phyloP scores from a whole-genome alignment of 2,888 invertebrate genomes.

The Tetheella fluctuosa region DNA sequence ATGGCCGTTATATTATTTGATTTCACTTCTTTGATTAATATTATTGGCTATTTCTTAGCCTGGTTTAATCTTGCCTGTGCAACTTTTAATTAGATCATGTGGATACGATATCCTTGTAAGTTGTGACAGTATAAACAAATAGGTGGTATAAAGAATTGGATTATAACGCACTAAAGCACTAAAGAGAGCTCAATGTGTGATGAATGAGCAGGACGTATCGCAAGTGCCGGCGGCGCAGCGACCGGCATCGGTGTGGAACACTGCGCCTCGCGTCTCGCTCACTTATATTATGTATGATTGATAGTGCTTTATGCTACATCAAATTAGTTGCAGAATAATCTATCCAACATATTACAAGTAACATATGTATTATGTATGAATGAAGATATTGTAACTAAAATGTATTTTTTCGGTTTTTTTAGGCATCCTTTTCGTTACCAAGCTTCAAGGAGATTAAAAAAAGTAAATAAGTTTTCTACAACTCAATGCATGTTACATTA shows the following conservation, averaged over 20 bases:
- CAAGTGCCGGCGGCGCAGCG: slow-evolving; percentile 23
- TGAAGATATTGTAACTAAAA: neutral
- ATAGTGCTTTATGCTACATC: slow-evolving; percentile 65
- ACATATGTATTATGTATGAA: too few relatives aligned
- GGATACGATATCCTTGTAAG: too few relatives aligned
- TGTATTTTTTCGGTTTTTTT: neutral
- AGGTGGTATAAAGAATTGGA: too few relatives aligned
- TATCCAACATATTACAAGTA: slow-evolving; percentile 22
- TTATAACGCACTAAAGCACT: slow-evolving; percentile 64
- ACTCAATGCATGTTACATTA: too few relatives aligned
- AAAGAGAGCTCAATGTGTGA: slow-evolving; percentile 78
- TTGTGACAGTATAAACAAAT: too few relatives aligned
- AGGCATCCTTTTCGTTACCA: too few relatives aligned
- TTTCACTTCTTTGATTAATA: neutral
- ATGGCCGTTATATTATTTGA: too few relatives aligned
- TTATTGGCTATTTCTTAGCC: too few relatives aligned
- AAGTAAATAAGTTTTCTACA: too few relatives aligned
- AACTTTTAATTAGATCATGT: too few relatives aligned
- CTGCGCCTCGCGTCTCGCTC: slow-evolving; percentile 43
- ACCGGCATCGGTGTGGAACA: slow-evolving; percentile 60
- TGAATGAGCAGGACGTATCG: slow-evolving; percentile 70
- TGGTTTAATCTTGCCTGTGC: too few relatives aligned
- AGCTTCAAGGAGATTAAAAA: too few relatives aligned
- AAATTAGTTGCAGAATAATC: slow-evolving; percentile 56
- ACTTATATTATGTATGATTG: slow-evolving; percentile 73